Base-by-base conservation (phyloP, 2,113 vertebrate species). In the Eclectus roratus region DNA sequence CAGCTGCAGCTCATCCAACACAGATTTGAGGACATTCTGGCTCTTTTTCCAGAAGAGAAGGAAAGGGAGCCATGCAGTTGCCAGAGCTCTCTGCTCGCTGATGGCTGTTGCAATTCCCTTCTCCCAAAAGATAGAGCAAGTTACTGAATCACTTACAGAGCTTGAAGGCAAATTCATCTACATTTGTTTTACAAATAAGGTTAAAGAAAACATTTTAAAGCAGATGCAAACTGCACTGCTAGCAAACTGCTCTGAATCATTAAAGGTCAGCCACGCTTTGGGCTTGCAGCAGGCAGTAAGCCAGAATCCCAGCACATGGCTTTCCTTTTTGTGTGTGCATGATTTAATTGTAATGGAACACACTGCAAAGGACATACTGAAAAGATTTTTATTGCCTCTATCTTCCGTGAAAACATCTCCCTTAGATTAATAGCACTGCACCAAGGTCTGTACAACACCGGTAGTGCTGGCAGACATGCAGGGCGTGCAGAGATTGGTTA, bases 181-280 rank as follows among this genome's bases (percentile, higher is more conserved):
- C 60, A 87, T 91, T 92, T 88, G 74, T 53, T 93, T 77, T 83
- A 93, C 87, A 94, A 86, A 92, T 83, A 91, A 85, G 68, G 84
- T 82, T 85, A 91, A 94, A 92, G 80, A 88, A 94, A 93, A 70
- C 81, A 80, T 77, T 95, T 68, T 41, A 80, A 87, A 89, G 86
- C 43, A 85, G 71, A 89, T 72, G 82, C 50, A 92, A 92, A 93
- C n/a, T 50, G 49, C 11, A 1, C 44, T 85, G 72, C 87, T 87
- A 87, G 77, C 77, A 89, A 96, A 79, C 37, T 3, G 1, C 77
- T 77, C 68, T 87, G 82, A 89, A 91, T 92, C 84, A 94, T 63
- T 53, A 63, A 89, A 93, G 31, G 33, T 94, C 94, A 94, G 83
- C 33, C 68, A 28, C 49, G 56, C 80, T 83, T 43, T 24, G 53